Percentiles rank a stretch among this genome's conserved stretches.
These are phyloP conservation scores for Gorsachius goisagi DNA, from an alignment of 2,113 vertebrate species.

Conservation along the genomic window DNA sequence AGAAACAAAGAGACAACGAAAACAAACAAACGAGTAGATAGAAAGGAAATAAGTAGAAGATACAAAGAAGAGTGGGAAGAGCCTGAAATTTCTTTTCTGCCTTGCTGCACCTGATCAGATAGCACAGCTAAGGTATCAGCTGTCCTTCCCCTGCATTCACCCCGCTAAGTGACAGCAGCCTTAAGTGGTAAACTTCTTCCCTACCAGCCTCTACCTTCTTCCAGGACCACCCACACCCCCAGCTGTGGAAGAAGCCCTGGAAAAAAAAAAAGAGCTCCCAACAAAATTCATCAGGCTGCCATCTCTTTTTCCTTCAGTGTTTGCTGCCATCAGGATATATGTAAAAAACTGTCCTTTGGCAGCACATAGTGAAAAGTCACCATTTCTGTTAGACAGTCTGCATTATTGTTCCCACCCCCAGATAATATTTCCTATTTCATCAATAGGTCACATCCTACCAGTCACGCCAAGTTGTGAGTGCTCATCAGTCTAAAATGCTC, in stretches of 20 bases:
- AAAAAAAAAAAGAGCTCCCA: background rate
- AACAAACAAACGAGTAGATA: background rate
- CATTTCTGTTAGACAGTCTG: background rate
- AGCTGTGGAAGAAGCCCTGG: background rate
- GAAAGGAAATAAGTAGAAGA: conserved; percentile 2
- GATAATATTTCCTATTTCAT: conserved; percentile 24
- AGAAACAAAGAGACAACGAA: background rate
- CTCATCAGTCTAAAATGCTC: background rate
- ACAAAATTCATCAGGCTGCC: background rate
- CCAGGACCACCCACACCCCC: background rate
- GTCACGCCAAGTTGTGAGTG: background rate
- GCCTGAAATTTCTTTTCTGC: background rate
- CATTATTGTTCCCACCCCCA: background rate
- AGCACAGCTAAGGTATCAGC: background rate
- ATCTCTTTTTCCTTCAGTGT: background rate
- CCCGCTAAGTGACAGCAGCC: background rate
- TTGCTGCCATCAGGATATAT: background rate
- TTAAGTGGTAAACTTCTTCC: background rate
- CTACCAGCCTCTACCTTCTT: background rate
- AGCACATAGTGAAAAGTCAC: background rate
- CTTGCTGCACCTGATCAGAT: background rate
- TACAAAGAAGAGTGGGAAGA: background rate
- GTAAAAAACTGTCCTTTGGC: background rate
- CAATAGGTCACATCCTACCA: background rate
- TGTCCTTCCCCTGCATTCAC: background rate